phyloP scores from a whole-genome alignment of 2,113 vertebrate genomes.

The Leucopternis melanops region DNA sequence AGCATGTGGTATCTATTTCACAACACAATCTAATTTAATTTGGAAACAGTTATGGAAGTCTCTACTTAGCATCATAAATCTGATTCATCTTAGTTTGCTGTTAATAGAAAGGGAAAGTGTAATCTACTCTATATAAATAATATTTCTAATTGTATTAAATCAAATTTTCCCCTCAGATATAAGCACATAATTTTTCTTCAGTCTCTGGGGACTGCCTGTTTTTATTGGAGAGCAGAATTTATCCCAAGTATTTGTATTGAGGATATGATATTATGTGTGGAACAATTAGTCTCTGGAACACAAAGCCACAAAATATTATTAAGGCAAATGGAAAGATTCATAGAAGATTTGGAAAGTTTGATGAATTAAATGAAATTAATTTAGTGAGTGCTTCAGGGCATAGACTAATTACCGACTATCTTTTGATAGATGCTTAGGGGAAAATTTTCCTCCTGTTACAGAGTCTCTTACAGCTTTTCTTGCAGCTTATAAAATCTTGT shows the following conservation, averaged over 20 bases:
- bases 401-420: not conserved
- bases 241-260: not conserved
- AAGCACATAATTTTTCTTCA: not conserved
- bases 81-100: slow-evolving; percentile 36
- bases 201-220: not conserved
- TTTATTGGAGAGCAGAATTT: not conserved
- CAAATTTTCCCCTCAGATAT: not conserved
- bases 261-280: not conserved
- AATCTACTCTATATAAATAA: slow-evolving; percentile 12
- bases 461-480: not conserved
- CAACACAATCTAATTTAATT: slow-evolving; percentile 57
- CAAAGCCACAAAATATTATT: not conserved
- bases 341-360: slow-evolving; percentile 1
- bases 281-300: not conserved
- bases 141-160: slow-evolving; percentile 21
- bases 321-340: not conserved
- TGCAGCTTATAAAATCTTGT: not conserved
- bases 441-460: not conserved
- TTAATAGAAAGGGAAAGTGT: slow-evolving; percentile 38
- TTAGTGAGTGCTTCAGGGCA: not conserved
- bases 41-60: slow-evolving; percentile 36
- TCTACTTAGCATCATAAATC: slow-evolving; percentile 41
- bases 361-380: slow-evolving; percentile 24
- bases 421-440: not conserved
- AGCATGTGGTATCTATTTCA: slow-evolving; percentile 26